Conservation (phyloP, 2,113 vertebrate genomes). For the Pelusios castaneus region DNA sequence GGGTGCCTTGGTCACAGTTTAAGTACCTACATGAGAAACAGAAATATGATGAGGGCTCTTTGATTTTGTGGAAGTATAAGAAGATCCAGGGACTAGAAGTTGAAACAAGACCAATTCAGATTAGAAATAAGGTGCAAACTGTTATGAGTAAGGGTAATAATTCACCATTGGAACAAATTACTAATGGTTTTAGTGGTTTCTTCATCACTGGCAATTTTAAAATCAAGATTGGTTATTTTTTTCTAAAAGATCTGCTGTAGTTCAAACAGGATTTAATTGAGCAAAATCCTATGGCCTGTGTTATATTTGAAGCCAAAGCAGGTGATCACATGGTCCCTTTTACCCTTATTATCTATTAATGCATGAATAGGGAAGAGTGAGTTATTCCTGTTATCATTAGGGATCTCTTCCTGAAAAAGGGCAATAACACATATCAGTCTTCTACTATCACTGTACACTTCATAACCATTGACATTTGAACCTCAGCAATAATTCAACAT, state of each 20-base stretch:
- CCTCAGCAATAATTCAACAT: neutral
- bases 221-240: neutral
- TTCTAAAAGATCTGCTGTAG: neutral
- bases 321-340: neutral
- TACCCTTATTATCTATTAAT: neutral
- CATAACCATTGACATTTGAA: constrained; percentile 19
- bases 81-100: neutral
- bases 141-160: neutral
- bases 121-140: neutral
- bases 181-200: neutral
- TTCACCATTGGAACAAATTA: neutral
- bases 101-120: neutral
- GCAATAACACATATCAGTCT: constrained; percentile 25
- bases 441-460: neutral
- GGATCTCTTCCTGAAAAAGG: neutral
- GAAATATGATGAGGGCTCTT: neutral
- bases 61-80: neutral
- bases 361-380: neutral
- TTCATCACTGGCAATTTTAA: neutral
- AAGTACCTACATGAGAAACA: neutral
- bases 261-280: neutral
- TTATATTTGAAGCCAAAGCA: neutral
- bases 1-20: neutral
- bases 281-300: neutral
- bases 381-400: constrained; percentile 24